A percentile compares a stretch with the other conserved stretches of the same genome.
These are phyloP conservation scores for Agrotis puta DNA, from an alignment of 2,888 invertebrate genomes.

Conservation along the genomic window DNA sequence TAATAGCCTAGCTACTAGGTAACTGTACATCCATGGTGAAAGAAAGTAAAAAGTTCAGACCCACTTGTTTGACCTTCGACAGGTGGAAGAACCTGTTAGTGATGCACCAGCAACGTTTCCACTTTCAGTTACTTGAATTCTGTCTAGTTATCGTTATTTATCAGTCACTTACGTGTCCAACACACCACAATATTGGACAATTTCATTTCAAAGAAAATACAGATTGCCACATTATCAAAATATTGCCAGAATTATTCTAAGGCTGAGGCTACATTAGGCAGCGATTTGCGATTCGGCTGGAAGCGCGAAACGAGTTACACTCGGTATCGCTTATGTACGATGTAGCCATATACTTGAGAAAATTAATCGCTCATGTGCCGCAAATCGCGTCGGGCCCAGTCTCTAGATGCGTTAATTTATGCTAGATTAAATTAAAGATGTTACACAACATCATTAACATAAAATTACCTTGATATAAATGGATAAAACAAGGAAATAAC, in stretches of 20 bases:
- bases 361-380: no score
- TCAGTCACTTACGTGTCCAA: neutral
- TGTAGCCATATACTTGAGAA: no score
- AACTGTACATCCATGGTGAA: constrained; percentile 12
- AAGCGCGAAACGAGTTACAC: no score
- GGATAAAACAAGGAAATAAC: constrained; percentile 28
- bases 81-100: constrained; percentile 42
- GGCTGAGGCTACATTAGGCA: no score
- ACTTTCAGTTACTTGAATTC: constrained; percentile 37
- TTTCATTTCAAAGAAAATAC: neutral
- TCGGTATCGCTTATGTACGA: no score
- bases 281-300: no score
- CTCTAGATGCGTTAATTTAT: constrained; percentile 8
- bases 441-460: constrained; percentile 21
- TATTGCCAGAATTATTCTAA: neutral
- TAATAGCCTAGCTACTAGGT: neutral
- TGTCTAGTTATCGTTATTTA: constrained; percentile 27
- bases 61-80: constrained; percentile 37
- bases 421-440: constrained; percentile 5
- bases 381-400: no score
- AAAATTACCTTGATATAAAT: constrained; percentile 28
- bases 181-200: no score
- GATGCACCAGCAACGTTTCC: constrained; percentile 19
- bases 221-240: neutral
- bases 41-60: constrained; percentile 47